These are phyloP conservation scores for Origma solitaria DNA, from an alignment of 2,113 vertebrate genomes.

Conservation along the genomic window DNA sequence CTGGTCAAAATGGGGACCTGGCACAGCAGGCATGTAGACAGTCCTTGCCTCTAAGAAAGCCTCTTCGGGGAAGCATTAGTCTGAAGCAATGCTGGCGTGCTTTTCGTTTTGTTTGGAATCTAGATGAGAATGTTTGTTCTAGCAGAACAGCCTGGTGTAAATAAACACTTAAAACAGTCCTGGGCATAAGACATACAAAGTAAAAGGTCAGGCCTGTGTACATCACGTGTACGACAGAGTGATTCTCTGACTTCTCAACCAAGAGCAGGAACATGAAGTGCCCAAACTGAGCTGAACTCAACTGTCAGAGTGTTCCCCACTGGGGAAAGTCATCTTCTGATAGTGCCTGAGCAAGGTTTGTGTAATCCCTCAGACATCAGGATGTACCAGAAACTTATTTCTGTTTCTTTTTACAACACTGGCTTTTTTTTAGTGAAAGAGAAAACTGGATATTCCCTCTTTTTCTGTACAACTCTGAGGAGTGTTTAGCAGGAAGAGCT, in stretches of 20 bases:
- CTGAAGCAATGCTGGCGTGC: neutral
- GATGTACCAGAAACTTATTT: neutral
- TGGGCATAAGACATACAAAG: neutral
- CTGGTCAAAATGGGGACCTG: neutral
- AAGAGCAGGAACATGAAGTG: neutral
- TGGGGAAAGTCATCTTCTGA: neutral
- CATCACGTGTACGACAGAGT: neutral
- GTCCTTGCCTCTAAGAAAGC: neutral
- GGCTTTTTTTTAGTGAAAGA: neutral
- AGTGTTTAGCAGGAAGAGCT: neutral
- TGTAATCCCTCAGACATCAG: neutral
- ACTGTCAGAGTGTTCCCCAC: neutral
- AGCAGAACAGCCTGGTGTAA: neutral
- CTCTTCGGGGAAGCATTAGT: neutral
- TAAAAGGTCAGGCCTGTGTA: neutral
- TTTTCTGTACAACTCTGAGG: neutral
- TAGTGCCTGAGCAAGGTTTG: neutral
- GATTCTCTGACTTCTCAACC: neutral
- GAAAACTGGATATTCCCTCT: neutral
- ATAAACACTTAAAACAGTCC: neutral
- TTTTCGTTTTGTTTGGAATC: neutral
- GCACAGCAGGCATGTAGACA: neutral
- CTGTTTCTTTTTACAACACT: neutral
- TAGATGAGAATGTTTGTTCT: neutral
- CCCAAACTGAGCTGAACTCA: neutral